These are phyloP conservation scores for Nomada fabriciana DNA, from an alignment of 2,888 invertebrate genomes.

Conservation along the genomic window DNA sequence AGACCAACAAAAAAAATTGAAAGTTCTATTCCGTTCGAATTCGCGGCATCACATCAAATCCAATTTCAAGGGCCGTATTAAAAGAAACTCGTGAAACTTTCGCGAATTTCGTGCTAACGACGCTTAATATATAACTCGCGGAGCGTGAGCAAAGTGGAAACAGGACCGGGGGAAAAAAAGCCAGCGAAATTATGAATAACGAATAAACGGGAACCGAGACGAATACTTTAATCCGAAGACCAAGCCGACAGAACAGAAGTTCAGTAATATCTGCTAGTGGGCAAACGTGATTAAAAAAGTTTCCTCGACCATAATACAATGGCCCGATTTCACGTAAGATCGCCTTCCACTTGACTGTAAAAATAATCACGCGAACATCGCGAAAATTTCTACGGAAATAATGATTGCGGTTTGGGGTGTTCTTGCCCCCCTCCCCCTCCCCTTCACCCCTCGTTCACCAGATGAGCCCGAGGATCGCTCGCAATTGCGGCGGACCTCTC, in stretches of 20 bases:
- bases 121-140: neutral
- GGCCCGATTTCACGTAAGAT: constrained; percentile 62
- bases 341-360: constrained; percentile 23
- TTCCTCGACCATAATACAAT: constrained; percentile 45
- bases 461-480: neutral
- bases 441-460: no score
- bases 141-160: constrained; percentile 1
- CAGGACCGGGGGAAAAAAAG: constrained; percentile 5
- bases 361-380: constrained; percentile 38
- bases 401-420: constrained; percentile 19
- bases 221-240: constrained; percentile 38
- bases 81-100: constrained; percentile 4
- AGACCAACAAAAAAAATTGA: no score
- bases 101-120: no score
- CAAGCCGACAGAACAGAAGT: constrained; percentile 9
- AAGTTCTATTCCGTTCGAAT: no score
- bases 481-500: neutral
- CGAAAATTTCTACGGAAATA: constrained; percentile 8
- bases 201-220: constrained; percentile 48
- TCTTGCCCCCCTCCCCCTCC: neutral
- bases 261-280: constrained; percentile 47
- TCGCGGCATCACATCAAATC: neutral
- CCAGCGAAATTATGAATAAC: constrained; percentile 56
- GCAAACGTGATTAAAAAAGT: constrained; percentile 69
- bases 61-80: neutral